These are phyloP conservation scores for Lasaia peninsularis DNA, from an alignment of 1,140 invertebrate species.

Conservation along the genomic window DNA sequence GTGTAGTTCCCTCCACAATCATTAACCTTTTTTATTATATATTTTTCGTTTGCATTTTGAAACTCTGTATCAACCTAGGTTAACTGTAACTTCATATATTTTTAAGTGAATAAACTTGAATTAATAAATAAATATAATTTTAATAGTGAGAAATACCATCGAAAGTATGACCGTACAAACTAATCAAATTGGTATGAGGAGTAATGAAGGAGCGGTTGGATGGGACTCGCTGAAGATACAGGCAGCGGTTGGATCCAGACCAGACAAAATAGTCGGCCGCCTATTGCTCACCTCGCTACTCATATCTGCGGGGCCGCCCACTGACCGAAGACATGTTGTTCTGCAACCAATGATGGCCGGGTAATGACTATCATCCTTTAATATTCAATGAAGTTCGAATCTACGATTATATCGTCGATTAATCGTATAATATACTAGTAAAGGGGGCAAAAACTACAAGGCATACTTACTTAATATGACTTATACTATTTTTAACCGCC, in stretches of 20 bases:
- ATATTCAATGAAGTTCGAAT: no score
- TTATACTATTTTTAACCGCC: no score
- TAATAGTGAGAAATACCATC: constrained; percentile 21
- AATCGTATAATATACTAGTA: no score
- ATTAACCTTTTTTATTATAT: no score
- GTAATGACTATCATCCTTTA: constrained; percentile 22
- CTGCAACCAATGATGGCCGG: constrained; percentile 46
- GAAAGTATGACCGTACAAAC: constrained; percentile 43
- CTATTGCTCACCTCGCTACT: constrained; percentile 31
- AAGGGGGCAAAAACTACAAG: no score
- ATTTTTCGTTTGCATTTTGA: no score
- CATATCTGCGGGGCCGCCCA: constrained; percentile 28
- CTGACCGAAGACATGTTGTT: constrained; percentile 31
- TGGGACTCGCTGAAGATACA: constrained; percentile 35
- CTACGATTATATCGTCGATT: no score
- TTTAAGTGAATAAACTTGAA: no score
- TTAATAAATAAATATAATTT: background rate
- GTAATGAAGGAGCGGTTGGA: constrained; percentile 32
- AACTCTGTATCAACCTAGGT: no score
- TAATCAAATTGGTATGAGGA: constrained; percentile 37
- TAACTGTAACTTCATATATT: no score
- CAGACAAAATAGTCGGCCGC: constrained; percentile 33
- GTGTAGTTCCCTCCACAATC: no score
- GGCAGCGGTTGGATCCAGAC: constrained; percentile 26
- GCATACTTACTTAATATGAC: no score